Evolutionary conservation across 2,113 vertebrate species (phyloP).

Genomic region (Albula goreensis): DNA sequence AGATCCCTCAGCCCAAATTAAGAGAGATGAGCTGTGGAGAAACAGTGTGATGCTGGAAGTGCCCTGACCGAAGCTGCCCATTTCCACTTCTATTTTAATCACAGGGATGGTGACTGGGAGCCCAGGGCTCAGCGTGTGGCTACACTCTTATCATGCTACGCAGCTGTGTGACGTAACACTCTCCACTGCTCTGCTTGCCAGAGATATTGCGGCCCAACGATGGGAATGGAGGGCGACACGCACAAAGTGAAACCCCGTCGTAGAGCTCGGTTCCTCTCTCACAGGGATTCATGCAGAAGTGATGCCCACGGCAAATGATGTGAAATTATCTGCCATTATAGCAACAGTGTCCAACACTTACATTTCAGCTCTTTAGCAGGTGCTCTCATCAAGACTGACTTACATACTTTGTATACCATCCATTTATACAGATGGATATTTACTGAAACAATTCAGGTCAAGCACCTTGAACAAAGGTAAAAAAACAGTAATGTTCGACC

Average conservation of each 20-base stretch:
- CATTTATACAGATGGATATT: neutral
- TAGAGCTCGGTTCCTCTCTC: neutral
- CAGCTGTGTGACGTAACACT: neutral
- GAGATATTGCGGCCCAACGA: neutral
- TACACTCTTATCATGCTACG: neutral
- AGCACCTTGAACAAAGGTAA: no score
- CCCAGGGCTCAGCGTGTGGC: neutral
- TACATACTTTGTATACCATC: neutral
- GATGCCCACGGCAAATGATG: neutral
- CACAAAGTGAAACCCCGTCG: no score
- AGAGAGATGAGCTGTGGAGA: neutral
- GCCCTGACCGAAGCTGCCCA: neutral
- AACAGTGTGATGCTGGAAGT: neutral
- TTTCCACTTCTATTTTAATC: neutral
- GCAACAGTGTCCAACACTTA: no score
- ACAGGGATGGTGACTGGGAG: neutral
- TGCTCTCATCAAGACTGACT: no score
- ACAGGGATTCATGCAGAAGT: neutral
- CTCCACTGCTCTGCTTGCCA: neutral
- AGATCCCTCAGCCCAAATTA: neutral
- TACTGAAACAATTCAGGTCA: neutral
- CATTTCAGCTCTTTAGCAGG: no score
- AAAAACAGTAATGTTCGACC: no score
- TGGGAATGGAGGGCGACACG: no score
- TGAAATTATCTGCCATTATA: no score